Evolutionary conservation across 1,140 invertebrate genomes (phyloP), one percentile per base, ranked within the genome.

Genomic region (Lucilia cuprina): DNA sequence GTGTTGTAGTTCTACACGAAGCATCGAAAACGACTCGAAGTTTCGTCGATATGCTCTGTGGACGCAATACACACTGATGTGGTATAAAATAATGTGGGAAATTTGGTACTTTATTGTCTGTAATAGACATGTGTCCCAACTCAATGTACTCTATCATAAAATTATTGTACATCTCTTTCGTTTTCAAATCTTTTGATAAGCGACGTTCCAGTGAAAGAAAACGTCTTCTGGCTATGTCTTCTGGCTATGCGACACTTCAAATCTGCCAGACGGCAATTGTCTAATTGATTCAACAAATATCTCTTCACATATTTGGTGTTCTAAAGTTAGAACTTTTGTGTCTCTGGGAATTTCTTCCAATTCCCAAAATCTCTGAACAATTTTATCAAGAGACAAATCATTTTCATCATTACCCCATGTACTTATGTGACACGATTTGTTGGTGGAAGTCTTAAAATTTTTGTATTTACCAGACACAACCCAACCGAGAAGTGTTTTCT

Each of bases 71-170:
- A 14, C 30, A 30, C 60, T 85, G 65, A 78, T 84, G 84, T n/a
- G 89, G 87, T 12, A 91, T 83, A 55, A 83, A 86, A 84, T 85
- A 85, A 30, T 85, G 83, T 21, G 86, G 80, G 9, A 14, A 21
- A 35, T 88, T 60, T 2, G 83, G 5, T 14, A 88, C 74, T 41
- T 41, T 41, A 2, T 88, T 84, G 74, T 86, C 87, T 65, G 88
- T 85, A 77, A 90, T 88, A 74, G 85, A 86, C 85, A 91, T 89
- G 84, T 91, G 89, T 13, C 87, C 88, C 10, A 89, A 85, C 2
- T 86, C 84, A 10, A 89, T 14, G 84, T 88, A 92, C 83, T 91
- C 89, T 84, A 88, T 86, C 85, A 90, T 87, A 35, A 86, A 87
- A 86, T 85, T 25, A 41, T 78, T 74, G 50, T 87, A 85, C 30